Conservation (phyloP, 2,113 vertebrate genomes). For the Chaenocephalus aceratus region DNA sequence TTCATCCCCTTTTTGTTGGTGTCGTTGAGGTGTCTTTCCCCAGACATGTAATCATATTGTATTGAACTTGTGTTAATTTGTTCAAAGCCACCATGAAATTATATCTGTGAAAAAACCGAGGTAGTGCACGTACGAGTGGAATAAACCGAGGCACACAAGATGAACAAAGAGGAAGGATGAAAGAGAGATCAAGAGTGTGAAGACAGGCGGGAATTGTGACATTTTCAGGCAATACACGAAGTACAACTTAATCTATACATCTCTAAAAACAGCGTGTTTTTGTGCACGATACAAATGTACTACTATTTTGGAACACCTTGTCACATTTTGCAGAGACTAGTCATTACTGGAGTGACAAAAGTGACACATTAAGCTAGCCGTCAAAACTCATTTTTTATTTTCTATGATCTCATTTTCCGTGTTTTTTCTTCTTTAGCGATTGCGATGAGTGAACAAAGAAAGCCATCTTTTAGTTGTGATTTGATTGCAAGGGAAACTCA, state of each 20-base stretch:
- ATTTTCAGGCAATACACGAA: conserved; percentile 12
- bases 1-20: conserved; percentile 48
- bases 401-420: conserved; percentile 35
- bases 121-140: conserved; percentile 32
- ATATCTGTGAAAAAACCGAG: conserved; percentile 41
- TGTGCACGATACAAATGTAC: neutral
- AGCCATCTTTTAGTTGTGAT: neutral
- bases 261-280: neutral
- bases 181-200: conserved; percentile 10
- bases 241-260: neutral
- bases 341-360: conserved; percentile 21
- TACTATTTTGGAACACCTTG: conserved; percentile 14
- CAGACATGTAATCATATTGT: conserved; percentile 51
- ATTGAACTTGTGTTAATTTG: conserved; percentile 71
- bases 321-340: conserved; percentile 8
- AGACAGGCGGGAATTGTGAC: neutral
- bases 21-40: conserved; percentile 22
- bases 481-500: neutral
- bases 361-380: conserved; percentile 53
- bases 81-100: conserved; percentile 72
- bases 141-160: conserved; percentile 29
- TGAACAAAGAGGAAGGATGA: conserved; percentile 28
- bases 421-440: conserved; percentile 24
- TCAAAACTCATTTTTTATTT: conserved; percentile 37
- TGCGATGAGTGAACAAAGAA: conserved; percentile 26